phyloP scores from a whole-genome alignment of 2,113 vertebrate species.

The Ahaetulla prasina region DNA sequence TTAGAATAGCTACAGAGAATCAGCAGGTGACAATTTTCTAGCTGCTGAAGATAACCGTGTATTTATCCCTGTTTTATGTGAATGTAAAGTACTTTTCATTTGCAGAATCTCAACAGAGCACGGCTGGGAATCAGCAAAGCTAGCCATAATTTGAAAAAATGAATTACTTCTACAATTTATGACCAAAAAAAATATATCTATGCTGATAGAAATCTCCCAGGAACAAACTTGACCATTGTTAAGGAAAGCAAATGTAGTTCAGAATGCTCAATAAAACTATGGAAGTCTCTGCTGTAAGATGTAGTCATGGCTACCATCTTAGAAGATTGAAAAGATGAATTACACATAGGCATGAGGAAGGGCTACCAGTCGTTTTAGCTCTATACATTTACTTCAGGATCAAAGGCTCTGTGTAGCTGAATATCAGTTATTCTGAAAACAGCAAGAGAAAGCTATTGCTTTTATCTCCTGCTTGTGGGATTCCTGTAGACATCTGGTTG shows the following conservation, averaged over 20 bases:
- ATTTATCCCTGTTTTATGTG: background rate
- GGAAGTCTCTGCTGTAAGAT: background rate
- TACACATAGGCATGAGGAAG: background rate
- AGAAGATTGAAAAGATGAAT: background rate
- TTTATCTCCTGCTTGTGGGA: background rate
- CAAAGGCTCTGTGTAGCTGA: background rate
- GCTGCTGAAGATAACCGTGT: background rate
- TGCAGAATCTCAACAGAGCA: background rate
- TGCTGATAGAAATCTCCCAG: background rate
- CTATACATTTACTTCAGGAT: background rate
- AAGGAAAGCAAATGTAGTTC: background rate
- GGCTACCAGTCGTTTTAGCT: background rate
- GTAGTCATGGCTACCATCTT: background rate
- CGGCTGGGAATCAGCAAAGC: background rate
- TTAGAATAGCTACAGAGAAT: background rate
- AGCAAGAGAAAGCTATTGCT: background rate
- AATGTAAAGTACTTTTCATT: constrained; percentile 2
- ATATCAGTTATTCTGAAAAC: background rate
- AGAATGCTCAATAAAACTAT: background rate
- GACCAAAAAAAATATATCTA: background rate
- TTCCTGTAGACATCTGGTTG: background rate
- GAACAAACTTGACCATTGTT: background rate
- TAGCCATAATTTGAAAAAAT: background rate
- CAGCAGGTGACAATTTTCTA: background rate
- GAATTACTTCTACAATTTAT: background rate